phyloP scores from a whole-genome alignment of 2,113 vertebrate genomes.

The Oncorhynchus keta region DNA sequence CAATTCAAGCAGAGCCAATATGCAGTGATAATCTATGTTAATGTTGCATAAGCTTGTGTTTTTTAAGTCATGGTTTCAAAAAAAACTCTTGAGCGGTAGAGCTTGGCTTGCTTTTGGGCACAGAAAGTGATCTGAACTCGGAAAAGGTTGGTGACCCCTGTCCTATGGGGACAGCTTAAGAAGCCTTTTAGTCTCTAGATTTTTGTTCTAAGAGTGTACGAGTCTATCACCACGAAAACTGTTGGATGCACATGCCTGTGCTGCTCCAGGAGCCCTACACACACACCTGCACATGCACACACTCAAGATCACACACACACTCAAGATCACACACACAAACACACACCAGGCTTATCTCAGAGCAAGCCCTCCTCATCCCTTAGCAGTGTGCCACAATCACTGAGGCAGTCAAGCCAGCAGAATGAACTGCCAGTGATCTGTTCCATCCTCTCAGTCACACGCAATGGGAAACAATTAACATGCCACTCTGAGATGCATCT shows the following conservation, averaged over 20 bases:
- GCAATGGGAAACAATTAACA: background rate
- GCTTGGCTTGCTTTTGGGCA: too few species aligned
- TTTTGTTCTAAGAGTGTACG: background rate
- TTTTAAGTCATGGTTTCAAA: too few species aligned
- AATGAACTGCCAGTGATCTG: background rate
- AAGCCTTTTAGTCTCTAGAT: too few species aligned
- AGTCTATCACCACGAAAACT: background rate
- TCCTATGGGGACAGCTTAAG: too few species aligned
- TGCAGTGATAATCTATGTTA: too few species aligned
- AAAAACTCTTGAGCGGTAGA: too few species aligned
- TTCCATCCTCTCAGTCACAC: background rate
- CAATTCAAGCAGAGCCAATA: too few species aligned
- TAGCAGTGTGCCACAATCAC: background rate
- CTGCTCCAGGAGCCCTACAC: background rate
- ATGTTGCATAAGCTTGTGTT: too few species aligned
- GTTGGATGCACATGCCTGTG: background rate
- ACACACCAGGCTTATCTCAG: too few species aligned
- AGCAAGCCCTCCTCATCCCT: too few species aligned
- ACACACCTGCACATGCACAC: background rate
- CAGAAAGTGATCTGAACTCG: too few species aligned
- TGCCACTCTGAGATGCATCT: background rate
- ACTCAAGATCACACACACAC: background rate
- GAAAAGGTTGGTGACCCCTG: too few species aligned
- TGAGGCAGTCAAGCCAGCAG: background rate
- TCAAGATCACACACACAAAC: background rate